Base-by-base conservation (phyloP, 53 echinoderm and acorn worm genomes). In the Stichopus horrens region DNA sequence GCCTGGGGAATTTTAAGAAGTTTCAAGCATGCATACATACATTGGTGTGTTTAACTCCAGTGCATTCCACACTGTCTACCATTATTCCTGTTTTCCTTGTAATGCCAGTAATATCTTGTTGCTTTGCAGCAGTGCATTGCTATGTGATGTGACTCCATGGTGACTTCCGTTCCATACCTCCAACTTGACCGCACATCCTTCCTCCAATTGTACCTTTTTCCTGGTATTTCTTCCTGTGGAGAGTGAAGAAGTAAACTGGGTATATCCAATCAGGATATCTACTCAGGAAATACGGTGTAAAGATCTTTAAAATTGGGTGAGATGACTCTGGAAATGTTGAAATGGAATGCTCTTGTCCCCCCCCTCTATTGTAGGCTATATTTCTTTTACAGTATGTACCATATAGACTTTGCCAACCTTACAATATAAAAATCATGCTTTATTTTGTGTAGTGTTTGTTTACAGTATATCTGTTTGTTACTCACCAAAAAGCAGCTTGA, bases 171-270 rank as follows among this genome's bases (percentile, higher is more conserved):
- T 81, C 5, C 21, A 56, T 18, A 56, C 81, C 57, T 81, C 81
- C 81, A 81, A 56, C 56, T 58, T 81, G 81, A 81, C 81, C 81
- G 56, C 81, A 57, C 22, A 21, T 81, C 81, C 81, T 81, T 81
- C 81, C 81, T 81, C 81, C 21, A 58, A 81, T 81, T 81, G 81
- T 81, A 57, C 81, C 56, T 55, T n/a, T 57, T 81, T 81, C 57
- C 55, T 58, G 19, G 57, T 81, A 81, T 81, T 9, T 54, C 81
- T 81, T 81, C 81, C 81, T 81, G 81, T 22, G 21, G 21, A 81
- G 21, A 81, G 58, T 81, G 21, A 81, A 81, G 81, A 81, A 81
- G 57, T 21, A 81, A 81, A 81, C 57, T 56, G 81, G 8, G 58
- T 20, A 71, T 18, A 13, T 71, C n/a, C 71, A 16, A 71, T 71